A percentile compares a stretch with the other conserved stretches of the same genome.
These are phyloP conservation scores for Galago senegalensis DNA, from an alignment of 2,797 vertebrate genomes.

Conservation along the genomic window DNA sequence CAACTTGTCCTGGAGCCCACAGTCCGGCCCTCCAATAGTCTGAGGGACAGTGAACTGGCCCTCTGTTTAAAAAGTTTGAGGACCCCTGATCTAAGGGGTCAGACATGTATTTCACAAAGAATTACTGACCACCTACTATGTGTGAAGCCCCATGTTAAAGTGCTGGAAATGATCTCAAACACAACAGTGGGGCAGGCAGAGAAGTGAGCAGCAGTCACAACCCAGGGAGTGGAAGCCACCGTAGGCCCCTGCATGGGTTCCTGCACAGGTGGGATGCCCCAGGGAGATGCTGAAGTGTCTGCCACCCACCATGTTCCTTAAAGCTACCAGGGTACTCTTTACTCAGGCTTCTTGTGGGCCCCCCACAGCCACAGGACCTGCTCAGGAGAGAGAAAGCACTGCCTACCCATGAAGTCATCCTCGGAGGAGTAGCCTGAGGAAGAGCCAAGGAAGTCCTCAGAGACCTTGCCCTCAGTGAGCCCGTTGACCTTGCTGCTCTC, in stretches of 20 bases:
- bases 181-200: not conserved
- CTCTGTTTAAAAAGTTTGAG: too few species aligned
- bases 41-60: too few species aligned
- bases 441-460: slow-evolving; percentile 89
- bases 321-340: rapidly evolving
- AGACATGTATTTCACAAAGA: not conserved
- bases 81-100: not conserved
- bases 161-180: not conserved
- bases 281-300: not conserved
- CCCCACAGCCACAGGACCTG: not conserved
- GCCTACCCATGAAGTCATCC: slow-evolving; percentile 88
- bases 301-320: rapidly evolving
- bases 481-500: slow-evolving; percentile 89
- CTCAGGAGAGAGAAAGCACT: not conserved
- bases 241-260: not conserved
- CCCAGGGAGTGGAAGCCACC: not conserved
- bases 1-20: too few species aligned
- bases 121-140: not conserved
- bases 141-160: rapidly evolving
- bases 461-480: slow-evolving; percentile 82
- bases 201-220: not conserved
- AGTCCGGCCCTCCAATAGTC: too few species aligned
- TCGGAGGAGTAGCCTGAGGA: slow-evolving; percentile 92
- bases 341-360: not conserved
- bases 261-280: not conserved